Percentiles rank a stretch among this genome's conserved stretches.
Evolutionary conservation across 2,113 vertebrate genomes (phyloP).

Genomic region (Azemiops feae): DNA sequence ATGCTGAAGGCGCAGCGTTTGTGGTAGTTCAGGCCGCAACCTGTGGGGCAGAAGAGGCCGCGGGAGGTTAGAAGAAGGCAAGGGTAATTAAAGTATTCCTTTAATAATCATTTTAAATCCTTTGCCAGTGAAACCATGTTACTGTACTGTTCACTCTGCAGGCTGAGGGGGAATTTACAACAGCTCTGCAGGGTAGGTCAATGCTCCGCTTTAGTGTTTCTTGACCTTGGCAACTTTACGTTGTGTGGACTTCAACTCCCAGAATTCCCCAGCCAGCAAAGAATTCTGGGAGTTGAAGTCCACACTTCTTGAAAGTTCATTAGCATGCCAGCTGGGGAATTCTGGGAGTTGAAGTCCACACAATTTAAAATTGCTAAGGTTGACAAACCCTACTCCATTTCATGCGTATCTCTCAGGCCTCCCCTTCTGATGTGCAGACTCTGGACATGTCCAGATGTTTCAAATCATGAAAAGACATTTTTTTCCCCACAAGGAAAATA

Average conservation of each 20-base stretch:
- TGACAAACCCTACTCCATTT: not conserved
- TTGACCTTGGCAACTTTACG: not conserved
- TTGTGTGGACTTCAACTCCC: not conserved
- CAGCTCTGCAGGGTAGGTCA: not conserved
- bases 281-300: too few species aligned
- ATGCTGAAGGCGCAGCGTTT: conserved; percentile 93
- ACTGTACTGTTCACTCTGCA: not conserved
- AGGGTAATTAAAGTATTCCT: not conserved
- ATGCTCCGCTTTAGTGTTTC: not conserved
- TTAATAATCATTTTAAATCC: not conserved
- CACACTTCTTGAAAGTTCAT: too few species aligned
- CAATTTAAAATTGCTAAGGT: not conserved
- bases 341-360: not conserved
- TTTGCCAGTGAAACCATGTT: not conserved
- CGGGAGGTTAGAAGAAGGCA: not conserved
- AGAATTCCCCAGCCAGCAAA: not conserved
- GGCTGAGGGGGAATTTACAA: not conserved
- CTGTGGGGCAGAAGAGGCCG: conserved; percentile 60
- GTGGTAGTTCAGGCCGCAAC: conserved; percentile 92
- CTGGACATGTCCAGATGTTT: not conserved
- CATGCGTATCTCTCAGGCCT: not conserved
- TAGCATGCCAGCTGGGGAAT: too few species aligned
- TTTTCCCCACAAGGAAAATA: not conserved
- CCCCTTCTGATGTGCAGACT: not conserved
- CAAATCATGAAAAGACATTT: not conserved